phyloP scores from a whole-genome alignment of 1,140 invertebrate genomes.

The Polypedilum pembai region DNA sequence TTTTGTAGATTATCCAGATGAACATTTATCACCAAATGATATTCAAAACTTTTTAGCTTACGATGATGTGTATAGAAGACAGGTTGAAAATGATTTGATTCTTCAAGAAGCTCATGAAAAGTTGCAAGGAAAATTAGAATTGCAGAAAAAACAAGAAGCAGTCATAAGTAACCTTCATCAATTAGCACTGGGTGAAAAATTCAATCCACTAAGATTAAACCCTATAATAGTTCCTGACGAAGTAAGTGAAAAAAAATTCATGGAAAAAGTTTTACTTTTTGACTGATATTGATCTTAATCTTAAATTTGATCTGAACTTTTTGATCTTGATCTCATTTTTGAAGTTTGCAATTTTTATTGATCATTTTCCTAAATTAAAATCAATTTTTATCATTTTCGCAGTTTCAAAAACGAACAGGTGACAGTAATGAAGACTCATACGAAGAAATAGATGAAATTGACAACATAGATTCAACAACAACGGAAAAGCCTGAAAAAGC shows the following conservation, averaged over 20 bases:
- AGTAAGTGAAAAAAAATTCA: not conserved
- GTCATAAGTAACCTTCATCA: not conserved
- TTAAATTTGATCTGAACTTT: not conserved
- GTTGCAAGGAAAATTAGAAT: not conserved
- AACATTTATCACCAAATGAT: not conserved
- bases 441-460: slow-evolving; percentile 36
- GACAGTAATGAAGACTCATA: slow-evolving; percentile 29
- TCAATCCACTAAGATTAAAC: slow-evolving; percentile 2
- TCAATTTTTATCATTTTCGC: too few species aligned
- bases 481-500: not conserved
- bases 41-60: not conserved
- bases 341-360: too few species aligned
- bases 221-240: not conserved
- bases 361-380: too few species aligned
- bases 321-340: not conserved
- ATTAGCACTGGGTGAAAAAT: not conserved
- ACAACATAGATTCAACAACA: slow-evolving; percentile 34
- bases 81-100: not conserved
- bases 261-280: not conserved
- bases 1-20: not conserved
- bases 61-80: not conserved
- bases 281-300: not conserved
- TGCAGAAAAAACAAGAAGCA: not conserved
- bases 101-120: not conserved
- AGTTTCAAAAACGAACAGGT: slow-evolving; percentile 27